These are phyloP conservation scores for Oryzias celebensis DNA, from an alignment of 2,113 vertebrate genomes.

Conservation along the genomic window DNA sequence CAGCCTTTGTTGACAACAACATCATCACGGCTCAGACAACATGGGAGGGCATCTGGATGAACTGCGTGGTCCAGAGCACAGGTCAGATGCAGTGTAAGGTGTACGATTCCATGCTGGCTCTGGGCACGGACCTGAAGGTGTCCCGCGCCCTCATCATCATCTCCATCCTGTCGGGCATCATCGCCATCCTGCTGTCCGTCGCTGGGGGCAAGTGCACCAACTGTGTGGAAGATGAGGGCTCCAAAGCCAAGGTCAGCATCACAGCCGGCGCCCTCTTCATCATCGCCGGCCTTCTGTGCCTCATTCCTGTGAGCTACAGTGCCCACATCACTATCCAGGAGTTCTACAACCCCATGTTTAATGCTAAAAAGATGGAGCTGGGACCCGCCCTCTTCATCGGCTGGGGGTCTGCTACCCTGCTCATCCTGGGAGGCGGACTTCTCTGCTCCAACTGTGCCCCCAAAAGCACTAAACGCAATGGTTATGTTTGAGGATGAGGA, in stretches of 20 bases:
- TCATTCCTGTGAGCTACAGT: constrained; percentile 88
- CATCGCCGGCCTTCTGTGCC: constrained; percentile 76
- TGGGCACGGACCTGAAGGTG: constrained; percentile 84
- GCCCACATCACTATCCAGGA: constrained; percentile 82
- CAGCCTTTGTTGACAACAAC: constrained; percentile 85
- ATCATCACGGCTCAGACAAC: constrained; percentile 87
- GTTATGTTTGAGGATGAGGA: constrained; percentile 81
- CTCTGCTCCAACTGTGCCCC: constrained; percentile 89
- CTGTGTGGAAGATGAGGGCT: constrained; percentile 84
- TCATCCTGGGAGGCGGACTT: constrained; percentile 83
- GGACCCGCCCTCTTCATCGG: constrained; percentile 89
- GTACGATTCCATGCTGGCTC: constrained; percentile 88
- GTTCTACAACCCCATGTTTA: constrained; percentile 84
- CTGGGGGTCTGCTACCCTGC: constrained; percentile 82
- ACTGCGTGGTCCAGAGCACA: constrained; percentile 91
- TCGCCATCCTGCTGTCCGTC: constrained; percentile 81
- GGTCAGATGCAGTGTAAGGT: constrained; percentile 96
- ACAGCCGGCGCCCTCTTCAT: constrained; percentile 81
- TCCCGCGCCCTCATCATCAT: constrained; percentile 85
- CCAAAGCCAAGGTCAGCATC: constrained; percentile 84
- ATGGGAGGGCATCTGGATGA: constrained; percentile 97
- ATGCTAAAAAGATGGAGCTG: constrained; percentile 83
- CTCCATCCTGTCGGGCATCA: constrained; percentile 79
- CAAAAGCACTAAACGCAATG: constrained; percentile 73
- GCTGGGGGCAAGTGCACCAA: constrained; percentile 91